A percentile compares a stretch with the other conserved stretches of the same genome.
These are phyloP conservation scores for Acrobasis repandana DNA, from an alignment of 2,888 invertebrate species.

Conservation along the genomic window DNA sequence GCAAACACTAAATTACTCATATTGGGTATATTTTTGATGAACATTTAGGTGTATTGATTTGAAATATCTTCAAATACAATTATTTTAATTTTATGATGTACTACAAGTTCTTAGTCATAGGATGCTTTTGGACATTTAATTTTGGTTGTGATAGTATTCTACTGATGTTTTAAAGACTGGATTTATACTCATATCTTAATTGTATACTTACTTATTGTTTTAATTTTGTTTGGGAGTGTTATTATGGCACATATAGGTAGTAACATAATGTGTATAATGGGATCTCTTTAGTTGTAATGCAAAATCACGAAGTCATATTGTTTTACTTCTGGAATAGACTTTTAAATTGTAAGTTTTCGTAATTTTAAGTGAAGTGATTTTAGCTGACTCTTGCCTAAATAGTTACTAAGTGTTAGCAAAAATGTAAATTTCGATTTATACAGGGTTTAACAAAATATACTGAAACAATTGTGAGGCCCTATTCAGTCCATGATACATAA, in stretches of 20 bases:
- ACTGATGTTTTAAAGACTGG: conserved; percentile 27
- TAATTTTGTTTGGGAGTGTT: neutral
- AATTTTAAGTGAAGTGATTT: neutral
- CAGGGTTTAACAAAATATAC: too few species aligned
- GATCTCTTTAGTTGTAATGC: conserved; percentile 2
- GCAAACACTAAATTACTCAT: too few species aligned
- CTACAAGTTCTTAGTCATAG: conserved; percentile 10
- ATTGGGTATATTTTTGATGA: too few species aligned
- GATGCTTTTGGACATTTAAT: conserved; percentile 17
- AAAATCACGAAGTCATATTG: neutral
- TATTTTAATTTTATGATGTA: neutral
- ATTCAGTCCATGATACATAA: too few species aligned
- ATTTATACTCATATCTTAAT: conserved; percentile 16
- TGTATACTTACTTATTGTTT: neutral
- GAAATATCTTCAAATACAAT: neutral
- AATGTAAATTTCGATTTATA: too few species aligned
- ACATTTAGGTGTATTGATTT: neutral
- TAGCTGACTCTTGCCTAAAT: neutral
- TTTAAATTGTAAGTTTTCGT: neutral
- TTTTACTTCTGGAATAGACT: neutral
- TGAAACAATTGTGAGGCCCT: too few species aligned
- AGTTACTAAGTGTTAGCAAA: neutral
- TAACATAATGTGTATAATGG: neutral
- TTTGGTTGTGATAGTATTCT: conserved; percentile 33
- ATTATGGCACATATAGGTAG: neutral